phyloP scores from a whole-genome alignment of 2,888 invertebrate species.

The Chelonus formosanus region DNA sequence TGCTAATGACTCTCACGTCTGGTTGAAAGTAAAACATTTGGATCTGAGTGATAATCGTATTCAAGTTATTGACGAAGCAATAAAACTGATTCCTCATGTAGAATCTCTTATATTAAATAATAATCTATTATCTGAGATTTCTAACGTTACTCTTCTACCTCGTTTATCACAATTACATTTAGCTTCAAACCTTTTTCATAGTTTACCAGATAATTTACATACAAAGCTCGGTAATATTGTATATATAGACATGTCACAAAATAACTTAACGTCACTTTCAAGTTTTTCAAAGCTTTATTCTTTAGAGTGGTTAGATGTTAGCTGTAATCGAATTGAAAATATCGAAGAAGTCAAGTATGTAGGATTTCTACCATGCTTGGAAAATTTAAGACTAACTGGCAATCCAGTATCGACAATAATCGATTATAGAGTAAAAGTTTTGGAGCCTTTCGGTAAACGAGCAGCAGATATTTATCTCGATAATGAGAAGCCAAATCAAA shows the following conservation, averaged over 20 bases:
- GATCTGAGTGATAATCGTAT: constrained; percentile 85
- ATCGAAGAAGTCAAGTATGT: constrained; percentile 84
- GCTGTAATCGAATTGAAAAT: constrained; percentile 83
- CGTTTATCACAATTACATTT: constrained; percentile 80
- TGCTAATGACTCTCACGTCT: constrained; percentile 69
- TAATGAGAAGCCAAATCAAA: constrained; percentile 84
- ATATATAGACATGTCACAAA: constrained; percentile 85
- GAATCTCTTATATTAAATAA: constrained; percentile 78
- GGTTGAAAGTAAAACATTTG: constrained; percentile 75
- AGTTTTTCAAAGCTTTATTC: constrained; percentile 87
- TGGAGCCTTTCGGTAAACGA: constrained; percentile 86
- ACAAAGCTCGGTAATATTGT: constrained; percentile 88
- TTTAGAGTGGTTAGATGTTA: constrained; percentile 84
- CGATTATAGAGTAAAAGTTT: constrained; percentile 90
- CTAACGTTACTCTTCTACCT: constrained; percentile 81
- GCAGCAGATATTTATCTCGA: constrained; percentile 87
- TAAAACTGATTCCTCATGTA: constrained; percentile 78
- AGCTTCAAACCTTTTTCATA: constrained; percentile 78
- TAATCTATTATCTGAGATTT: constrained; percentile 79
- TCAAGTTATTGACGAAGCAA: constrained; percentile 80
- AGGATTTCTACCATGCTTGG: constrained; percentile 84
- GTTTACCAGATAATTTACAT: constrained; percentile 79
- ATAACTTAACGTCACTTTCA: constrained; percentile 76
- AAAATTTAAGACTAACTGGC: constrained; percentile 85
- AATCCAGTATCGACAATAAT: constrained; percentile 87